Conservation (phyloP, 2,797 vertebrate species). For the Miichthys miiuy region DNA sequence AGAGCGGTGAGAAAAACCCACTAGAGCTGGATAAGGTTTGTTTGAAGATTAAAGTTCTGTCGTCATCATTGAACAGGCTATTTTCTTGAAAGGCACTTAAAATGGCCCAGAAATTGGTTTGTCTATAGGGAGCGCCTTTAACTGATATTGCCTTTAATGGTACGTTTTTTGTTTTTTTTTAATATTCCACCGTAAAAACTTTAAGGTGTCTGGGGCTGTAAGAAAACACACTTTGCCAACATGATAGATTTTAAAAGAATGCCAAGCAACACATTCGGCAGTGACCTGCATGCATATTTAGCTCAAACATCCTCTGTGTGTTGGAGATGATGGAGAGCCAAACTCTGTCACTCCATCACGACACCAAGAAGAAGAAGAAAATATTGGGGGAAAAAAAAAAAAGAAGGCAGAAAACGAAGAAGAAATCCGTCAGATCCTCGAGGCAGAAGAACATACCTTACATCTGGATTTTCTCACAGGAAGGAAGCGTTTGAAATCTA, state of each 20-base stretch:
- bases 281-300: slow-evolving; percentile 68
- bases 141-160: slow-evolving; percentile 61
- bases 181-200: slow-evolving; percentile 47
- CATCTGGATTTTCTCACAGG: slow-evolving; percentile 81
- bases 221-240: slow-evolving; percentile 56
- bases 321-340: slow-evolving; percentile 70
- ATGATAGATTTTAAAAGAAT: slow-evolving; percentile 57
- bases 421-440: slow-evolving; percentile 74
- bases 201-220: slow-evolving; percentile 49
- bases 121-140: slow-evolving; percentile 61
- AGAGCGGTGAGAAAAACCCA: slow-evolving; percentile 59
- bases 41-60: slow-evolving; percentile 78
- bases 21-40: slow-evolving; percentile 68
- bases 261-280: slow-evolving; percentile 37
- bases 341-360: slow-evolving; percentile 74
- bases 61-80: slow-evolving; percentile 59
- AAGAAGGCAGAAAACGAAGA: slow-evolving; percentile 54
- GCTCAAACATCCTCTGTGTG: slow-evolving; percentile 64
- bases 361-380: slow-evolving; percentile 48
- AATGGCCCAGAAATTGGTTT: slow-evolving; percentile 68
- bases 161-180: slow-evolving; percentile 33
- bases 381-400: slow-evolving; percentile 1
- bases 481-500: slow-evolving; percentile 81
- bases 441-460: slow-evolving; percentile 79
- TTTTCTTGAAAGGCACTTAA: slow-evolving; percentile 69